A percentile compares a stretch with the other conserved stretches of the same genome.
These are phyloP conservation scores for Phaethon lepturus DNA, from an alignment of 2,113 vertebrate species.

Conservation along the genomic window DNA sequence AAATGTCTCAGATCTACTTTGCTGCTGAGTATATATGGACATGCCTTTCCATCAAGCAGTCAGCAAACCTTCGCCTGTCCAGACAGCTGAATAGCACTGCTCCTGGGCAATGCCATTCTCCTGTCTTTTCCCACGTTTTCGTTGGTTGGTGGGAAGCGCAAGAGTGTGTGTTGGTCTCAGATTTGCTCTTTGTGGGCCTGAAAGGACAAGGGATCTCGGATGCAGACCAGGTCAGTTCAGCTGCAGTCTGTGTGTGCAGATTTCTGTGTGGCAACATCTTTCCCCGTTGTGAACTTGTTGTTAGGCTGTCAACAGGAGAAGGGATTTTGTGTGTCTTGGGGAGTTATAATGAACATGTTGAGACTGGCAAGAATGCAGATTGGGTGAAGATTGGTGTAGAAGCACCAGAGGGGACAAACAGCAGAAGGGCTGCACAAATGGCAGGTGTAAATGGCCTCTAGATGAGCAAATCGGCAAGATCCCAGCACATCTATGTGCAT, in stretches of 20 bases:
- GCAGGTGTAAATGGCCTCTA: neutral
- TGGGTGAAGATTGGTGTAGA: neutral
- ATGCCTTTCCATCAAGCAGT: neutral
- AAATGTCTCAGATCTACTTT: neutral
- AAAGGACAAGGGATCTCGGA: neutral
- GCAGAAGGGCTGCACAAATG: neutral
- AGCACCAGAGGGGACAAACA: neutral
- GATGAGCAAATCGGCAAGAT: neutral
- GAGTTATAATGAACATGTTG: neutral
- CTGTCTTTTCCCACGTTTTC: neutral
- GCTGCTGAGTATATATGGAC: neutral
- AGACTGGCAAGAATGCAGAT: neutral
- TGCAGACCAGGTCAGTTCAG: neutral
- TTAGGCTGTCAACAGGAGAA: neutral
- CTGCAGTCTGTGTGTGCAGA: neutral
- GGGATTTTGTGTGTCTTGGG: neutral
- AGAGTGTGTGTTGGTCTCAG: neutral
- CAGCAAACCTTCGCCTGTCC: neutral
- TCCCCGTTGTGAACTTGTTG: neutral
- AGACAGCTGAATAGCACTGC: neutral
- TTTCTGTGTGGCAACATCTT: neutral
- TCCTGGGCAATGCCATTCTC: neutral
- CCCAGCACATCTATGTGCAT: fast-evolving
- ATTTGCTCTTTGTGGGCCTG: neutral
- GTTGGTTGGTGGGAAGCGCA: neutral